These are phyloP conservation scores for Syrphus vitripennis DNA, from an alignment of 2,888 invertebrate species.

Conservation along the genomic window DNA sequence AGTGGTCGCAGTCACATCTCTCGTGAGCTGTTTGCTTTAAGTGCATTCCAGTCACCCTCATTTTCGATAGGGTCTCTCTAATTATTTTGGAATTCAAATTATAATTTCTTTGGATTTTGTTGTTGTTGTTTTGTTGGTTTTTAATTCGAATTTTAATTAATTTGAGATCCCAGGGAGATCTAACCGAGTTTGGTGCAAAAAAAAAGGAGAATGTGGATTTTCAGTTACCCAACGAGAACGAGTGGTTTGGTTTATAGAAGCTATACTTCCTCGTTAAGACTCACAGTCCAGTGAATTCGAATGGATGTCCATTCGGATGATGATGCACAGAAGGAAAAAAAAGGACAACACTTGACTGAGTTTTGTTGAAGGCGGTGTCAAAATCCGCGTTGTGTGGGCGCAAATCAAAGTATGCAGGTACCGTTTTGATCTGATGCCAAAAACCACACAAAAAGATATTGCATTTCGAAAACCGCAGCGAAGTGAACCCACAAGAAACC, in stretches of 20 bases:
- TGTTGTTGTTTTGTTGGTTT: neutral
- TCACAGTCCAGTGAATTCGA: conserved; percentile 11
- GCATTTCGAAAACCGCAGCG: conserved; percentile 53
- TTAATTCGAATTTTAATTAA: conserved; percentile 61
- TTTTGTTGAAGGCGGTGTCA: conserved; percentile 14
- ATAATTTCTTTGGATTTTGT: conserved; percentile 30
- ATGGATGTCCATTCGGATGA: conserved; percentile 9
- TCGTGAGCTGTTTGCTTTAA: conserved; percentile 66
- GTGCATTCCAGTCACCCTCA: conserved; percentile 70
- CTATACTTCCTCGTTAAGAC: neutral
- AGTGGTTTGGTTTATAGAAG: conserved; percentile 17
- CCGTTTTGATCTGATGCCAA: conserved; percentile 23
- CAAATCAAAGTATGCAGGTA: neutral
- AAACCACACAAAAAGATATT: conserved; percentile 62
- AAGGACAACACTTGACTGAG: conserved; percentile 37
- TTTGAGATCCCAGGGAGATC: conserved; percentile 58
- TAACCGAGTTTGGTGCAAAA: neutral
- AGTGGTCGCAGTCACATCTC: conserved; percentile 37
- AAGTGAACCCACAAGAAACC: conserved; percentile 39
- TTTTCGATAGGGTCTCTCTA: conserved; percentile 66
- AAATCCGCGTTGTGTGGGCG: conserved; percentile 68
- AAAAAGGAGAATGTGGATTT: neutral
- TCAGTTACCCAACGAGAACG: neutral
- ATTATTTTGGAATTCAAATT: conserved; percentile 70
- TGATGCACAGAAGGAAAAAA: neutral